Conservation (phyloP, 1,140 invertebrate genomes). For the Zaprionus lachaisei region DNA sequence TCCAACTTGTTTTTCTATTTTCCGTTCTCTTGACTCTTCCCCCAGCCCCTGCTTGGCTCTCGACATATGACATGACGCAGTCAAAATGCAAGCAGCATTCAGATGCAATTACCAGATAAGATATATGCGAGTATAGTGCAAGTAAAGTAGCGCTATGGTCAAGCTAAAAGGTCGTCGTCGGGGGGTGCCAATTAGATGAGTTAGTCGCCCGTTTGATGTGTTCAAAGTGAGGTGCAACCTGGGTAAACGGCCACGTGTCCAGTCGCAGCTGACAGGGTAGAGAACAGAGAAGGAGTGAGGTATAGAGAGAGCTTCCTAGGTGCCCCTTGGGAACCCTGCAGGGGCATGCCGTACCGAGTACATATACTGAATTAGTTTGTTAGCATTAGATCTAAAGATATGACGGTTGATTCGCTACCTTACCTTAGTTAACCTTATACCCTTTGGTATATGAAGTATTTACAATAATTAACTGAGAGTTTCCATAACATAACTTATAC, state of each 20-base stretch:
- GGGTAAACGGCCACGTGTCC: slow-evolving; percentile 45
- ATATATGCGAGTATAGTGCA: background rate
- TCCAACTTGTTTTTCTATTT: slow-evolving; percentile 8
- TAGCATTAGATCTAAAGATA: background rate
- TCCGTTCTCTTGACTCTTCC: background rate
- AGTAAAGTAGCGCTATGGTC: slow-evolving; percentile 40
- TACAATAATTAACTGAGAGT: background rate
- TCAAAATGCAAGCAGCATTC: slow-evolving; percentile 43
- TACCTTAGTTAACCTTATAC: too few species aligned
- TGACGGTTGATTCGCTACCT: background rate
- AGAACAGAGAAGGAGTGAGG: background rate
- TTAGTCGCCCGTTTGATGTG: slow-evolving; percentile 75
- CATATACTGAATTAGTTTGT: background rate
- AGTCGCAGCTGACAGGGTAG: slow-evolving; percentile 52
- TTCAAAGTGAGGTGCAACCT: slow-evolving; percentile 58
- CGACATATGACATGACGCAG: slow-evolving; percentile 75
- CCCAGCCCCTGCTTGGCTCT: background rate
- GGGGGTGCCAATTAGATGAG: slow-evolving; percentile 61
- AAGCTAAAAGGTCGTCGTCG: slow-evolving; percentile 9
- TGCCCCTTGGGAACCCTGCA: background rate
- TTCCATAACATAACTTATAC: background rate
- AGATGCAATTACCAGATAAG: slow-evolving; percentile 63
- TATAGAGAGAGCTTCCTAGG: background rate
- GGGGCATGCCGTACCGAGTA: too few species aligned
- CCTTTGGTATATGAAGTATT: background rate